Base-by-base conservation (phyloP, 2,888 invertebrate genomes). In the Platycheirus albimanus region DNA sequence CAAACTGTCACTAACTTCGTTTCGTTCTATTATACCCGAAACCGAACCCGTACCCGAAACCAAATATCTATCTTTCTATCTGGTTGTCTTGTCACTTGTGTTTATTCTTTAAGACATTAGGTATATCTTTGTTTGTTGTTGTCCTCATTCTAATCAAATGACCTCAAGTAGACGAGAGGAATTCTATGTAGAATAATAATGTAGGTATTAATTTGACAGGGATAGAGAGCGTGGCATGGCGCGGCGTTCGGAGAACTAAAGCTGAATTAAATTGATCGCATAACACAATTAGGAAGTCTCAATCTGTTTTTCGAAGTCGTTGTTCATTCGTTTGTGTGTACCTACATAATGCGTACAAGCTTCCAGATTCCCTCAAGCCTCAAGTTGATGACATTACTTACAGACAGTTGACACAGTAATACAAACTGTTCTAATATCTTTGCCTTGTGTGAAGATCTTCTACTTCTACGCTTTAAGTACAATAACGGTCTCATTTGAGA, bases 281-380 rank as follows among this genome's bases (percentile, higher is more conserved):
- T 81, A 77, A 81, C 77, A 63, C 77, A 81, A 81, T 81, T 70
- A 81, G 81, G 81, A 81, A 81, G 81, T 81, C 77, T 81, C 71
- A 81, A 81, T 81, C 77, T 81, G 58, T 56, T 30, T 70, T 45
- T 1, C 10, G 36, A 52, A 24, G 45, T 74, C 41, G 56, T 56
- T 41, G n/a, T 61, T 24, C 4, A 6, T 33, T 38, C n/a, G 20
- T n/a, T n/a, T n/a, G n/a, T n/a, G n/a, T 47, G 17, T 19, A 19
- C 11, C 6, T 24, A 47, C 19, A 45, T 45, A 24, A 49, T 20
- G 24, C n/a, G 6, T 24, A 15, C 8, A 56, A 56, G 36, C 20
- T 38, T 7, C 4, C 4, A 38, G 28, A 58, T 58, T 24, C 15
- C 24, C 20, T n/a, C n/a, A n/a, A n/a, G n/a, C n/a, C 17, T 28